Conservation (phyloP, 2,113 vertebrate genomes). For the Suricata suricatta region DNA sequence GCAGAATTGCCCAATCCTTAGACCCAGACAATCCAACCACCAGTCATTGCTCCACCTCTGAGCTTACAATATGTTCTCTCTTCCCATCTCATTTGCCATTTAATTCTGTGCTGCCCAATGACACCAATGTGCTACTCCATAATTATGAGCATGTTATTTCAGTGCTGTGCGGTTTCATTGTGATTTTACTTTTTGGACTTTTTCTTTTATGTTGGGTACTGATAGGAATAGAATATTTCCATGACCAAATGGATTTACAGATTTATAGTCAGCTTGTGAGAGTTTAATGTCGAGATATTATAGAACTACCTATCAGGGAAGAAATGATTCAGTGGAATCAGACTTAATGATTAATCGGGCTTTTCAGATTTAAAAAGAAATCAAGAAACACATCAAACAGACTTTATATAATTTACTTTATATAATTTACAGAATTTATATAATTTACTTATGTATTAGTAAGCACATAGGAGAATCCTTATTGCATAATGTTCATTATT, state of each 20-base stretch:
- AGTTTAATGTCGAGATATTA: constrained; percentile 33
- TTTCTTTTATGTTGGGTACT: background rate
- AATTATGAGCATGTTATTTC: constrained; percentile 41
- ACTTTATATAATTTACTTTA: constrained; percentile 12
- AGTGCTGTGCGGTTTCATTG: background rate
- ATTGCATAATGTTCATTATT: background rate
- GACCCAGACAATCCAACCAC: background rate
- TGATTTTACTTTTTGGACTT: constrained; percentile 36
- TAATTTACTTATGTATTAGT: background rate
- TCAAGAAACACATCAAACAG: background rate
- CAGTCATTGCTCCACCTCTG: background rate
- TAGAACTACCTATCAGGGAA: background rate
- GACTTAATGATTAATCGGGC: background rate
- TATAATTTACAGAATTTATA: background rate
- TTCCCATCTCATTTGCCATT: background rate
- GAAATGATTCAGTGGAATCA: background rate
- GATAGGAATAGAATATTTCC: constrained; percentile 23
- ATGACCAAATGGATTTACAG: constrained; percentile 30
- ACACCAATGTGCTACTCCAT: background rate
- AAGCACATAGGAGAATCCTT: background rate
- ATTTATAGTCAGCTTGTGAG: constrained; percentile 38
- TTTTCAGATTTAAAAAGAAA: constrained; percentile 34
- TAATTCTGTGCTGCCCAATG: constrained; percentile 45
- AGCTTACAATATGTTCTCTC: background rate
- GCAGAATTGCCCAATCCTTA: background rate